Evolutionary conservation across 2,113 vertebrate genomes (phyloP), one percentile per base, ranked within the genome.

Genomic region (Oreocharis arfaki): DNA sequence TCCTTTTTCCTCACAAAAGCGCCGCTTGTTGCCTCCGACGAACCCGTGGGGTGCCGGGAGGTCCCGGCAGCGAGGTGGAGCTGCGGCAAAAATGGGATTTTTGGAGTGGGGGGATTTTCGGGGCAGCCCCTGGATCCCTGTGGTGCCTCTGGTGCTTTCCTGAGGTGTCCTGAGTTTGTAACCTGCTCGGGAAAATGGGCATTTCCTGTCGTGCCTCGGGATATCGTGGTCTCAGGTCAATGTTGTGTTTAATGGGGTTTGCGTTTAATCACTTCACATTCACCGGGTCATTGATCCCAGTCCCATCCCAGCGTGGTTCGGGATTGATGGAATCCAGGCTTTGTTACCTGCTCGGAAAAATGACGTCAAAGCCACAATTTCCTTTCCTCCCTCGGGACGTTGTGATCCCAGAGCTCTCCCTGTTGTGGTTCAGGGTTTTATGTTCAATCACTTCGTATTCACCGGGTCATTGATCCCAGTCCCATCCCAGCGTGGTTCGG

Each of bases 1-100:
- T 24, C 64, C 84, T 17, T 95, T 96, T 61, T 91, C 23, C 93
- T 67, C 52, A 76, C 79, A 77, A 86, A 93, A 87, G 69, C 65
- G 69, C 79, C 37, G 11, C 96, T 96, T 70, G 44, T 47, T 59
- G 39, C 78, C 5, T 5, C 47, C 35, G n/a, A 14, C 30, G 56
- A 41, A 68, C 14, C 61, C 5, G 1, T 1, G 70, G 84, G 67
- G 56, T 64, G 87, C 47, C 39, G 75, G 60, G 44, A 12, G 2
- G 5, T 26, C 68, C 69, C 53, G 73, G 21, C 90, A 83, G 80
- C 24, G 32, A 61, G n/a, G 56, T 8, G 28, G 42, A 33, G 21
- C 42, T 37, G 10, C 13, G 60, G 81, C 22, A 30, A 53, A 24
- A 4, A 28, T 2, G 30, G 80, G 35, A 27, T 73, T 75, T 81